Evolutionary conservation across 2,113 vertebrate species (phyloP).

Genomic region (Bostrychus sinensis): DNA sequence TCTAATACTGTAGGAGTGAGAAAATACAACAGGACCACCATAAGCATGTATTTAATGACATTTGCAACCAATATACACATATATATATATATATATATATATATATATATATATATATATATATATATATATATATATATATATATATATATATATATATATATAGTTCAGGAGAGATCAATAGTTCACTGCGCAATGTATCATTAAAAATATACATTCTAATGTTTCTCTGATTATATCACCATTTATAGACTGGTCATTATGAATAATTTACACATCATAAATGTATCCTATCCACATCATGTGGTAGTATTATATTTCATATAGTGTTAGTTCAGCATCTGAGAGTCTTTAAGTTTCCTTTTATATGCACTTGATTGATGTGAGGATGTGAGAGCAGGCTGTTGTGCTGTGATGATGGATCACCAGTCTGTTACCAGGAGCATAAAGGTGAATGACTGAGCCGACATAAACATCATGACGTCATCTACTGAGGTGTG

Average conservation of each 20-base stretch:
- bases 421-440: conserved; percentile 20
- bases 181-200: conserved; percentile 9
- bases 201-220: conserved; percentile 26
- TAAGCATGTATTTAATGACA: background rate
- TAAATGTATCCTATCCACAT: background rate
- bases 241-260: background rate
- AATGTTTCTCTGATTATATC: background rate
- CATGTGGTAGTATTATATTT: background rate
- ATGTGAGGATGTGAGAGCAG: conserved; percentile 14
- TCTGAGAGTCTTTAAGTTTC: conserved; percentile 3
- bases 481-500: conserved; percentile 26
- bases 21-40: background rate
- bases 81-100: conserved; percentile 3
- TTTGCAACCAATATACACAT: conserved; percentile 5
- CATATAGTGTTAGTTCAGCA: background rate
- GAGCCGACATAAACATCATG: conserved; percentile 11
- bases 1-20: background rate
- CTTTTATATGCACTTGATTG: conserved; percentile 22
- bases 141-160: background rate
- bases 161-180: conserved; percentile 37
- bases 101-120: background rate
- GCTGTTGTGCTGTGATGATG: conserved; percentile 25
- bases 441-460: conserved; percentile 23
- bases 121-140: conserved; percentile 7
- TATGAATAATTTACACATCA: background rate